These are phyloP conservation scores for Heliconius himera DNA, from an alignment of 1,140 invertebrate species.

Conservation along the genomic window DNA sequence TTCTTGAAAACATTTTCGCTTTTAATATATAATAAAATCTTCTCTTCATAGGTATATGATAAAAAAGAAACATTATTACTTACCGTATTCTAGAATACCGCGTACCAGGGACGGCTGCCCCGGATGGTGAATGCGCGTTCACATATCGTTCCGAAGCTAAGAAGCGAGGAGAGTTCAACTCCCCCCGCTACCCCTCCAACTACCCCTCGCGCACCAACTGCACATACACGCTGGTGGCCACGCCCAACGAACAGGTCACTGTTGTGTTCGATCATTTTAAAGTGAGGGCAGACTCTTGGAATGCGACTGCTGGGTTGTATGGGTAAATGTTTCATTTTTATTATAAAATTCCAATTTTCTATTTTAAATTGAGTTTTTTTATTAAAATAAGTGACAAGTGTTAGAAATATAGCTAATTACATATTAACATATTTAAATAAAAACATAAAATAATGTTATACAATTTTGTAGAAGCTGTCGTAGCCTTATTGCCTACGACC, in stretches of 20 bases:
- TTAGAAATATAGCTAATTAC: too few species aligned
- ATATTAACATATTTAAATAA: too few species aligned
- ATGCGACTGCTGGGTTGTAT: conserved; percentile 84
- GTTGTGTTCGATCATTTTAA: conserved; percentile 97
- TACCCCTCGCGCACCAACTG: conserved; percentile 97
- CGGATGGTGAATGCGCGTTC: conserved; percentile 94
- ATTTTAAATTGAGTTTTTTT: too few species aligned
- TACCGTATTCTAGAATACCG: conserved; percentile 86
- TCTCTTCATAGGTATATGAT: too few species aligned
- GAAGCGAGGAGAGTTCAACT: conserved; percentile 96
- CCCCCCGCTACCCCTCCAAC: conserved; percentile 96
- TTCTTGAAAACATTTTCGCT: too few species aligned
- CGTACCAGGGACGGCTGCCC: conserved; percentile 96
- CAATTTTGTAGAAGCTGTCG: too few species aligned
- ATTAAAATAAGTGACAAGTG: too few species aligned
- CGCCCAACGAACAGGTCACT: conserved; percentile 94
- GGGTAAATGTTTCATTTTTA: conserved; percentile 73
- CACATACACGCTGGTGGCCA: conserved; percentile 93
- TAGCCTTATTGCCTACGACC: too few species aligned
- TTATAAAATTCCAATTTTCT: not conserved
- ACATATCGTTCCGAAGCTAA: conserved; percentile 93
- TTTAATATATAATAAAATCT: too few species aligned
- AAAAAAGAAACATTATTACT: too few species aligned
- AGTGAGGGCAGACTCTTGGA: conserved; percentile 84
- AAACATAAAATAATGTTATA: too few species aligned